Evolutionary conservation across 2,113 vertebrate genomes (phyloP).

Genomic region (Phrynosoma blainvillii): DNA sequence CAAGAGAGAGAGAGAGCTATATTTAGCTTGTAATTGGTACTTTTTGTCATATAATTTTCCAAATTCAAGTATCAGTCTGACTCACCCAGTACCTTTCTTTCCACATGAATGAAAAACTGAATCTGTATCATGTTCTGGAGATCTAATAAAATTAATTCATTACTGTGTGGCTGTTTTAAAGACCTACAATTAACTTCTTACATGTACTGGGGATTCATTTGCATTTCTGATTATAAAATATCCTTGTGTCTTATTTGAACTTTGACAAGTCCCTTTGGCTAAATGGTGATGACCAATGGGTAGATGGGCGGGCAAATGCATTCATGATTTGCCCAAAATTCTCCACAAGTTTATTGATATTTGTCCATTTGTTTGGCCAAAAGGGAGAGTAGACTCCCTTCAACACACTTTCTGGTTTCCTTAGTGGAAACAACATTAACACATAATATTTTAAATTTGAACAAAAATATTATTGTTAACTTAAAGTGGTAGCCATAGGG

Average conservation of each 20-base stretch:
- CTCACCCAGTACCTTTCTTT: slow-evolving; percentile 39
- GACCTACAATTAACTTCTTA: slow-evolving; percentile 56
- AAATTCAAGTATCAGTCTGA: slow-evolving; percentile 33
- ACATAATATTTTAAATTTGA: too few relatives aligned
- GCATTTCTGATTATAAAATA: slow-evolving; percentile 53
- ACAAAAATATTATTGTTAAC: too few relatives aligned
- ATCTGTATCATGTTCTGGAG: slow-evolving; percentile 26
- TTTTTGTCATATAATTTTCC: slow-evolving; percentile 35
- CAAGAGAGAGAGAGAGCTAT: not conserved
- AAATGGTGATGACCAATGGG: not conserved
- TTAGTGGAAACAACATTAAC: too few relatives aligned
- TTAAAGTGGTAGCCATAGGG: too few relatives aligned
- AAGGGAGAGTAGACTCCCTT: too few relatives aligned
- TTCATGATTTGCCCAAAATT: not conserved
- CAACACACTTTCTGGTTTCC: too few relatives aligned
- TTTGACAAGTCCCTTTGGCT: slow-evolving; percentile 25
- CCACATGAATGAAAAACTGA: slow-evolving; percentile 19
- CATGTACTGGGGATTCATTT: slow-evolving; percentile 43
- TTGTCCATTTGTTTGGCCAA: not conserved
- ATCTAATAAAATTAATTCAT: slow-evolving; percentile 54
- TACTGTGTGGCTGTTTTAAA: slow-evolving; percentile 38
- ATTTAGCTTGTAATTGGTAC: slow-evolving; percentile 37
- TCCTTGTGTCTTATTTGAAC: slow-evolving; percentile 50
- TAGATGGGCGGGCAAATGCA: not conserved
- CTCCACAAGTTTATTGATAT: not conserved